Conservation (phyloP, 1,140 invertebrate genomes). For the Caerostris darwini region DNA sequence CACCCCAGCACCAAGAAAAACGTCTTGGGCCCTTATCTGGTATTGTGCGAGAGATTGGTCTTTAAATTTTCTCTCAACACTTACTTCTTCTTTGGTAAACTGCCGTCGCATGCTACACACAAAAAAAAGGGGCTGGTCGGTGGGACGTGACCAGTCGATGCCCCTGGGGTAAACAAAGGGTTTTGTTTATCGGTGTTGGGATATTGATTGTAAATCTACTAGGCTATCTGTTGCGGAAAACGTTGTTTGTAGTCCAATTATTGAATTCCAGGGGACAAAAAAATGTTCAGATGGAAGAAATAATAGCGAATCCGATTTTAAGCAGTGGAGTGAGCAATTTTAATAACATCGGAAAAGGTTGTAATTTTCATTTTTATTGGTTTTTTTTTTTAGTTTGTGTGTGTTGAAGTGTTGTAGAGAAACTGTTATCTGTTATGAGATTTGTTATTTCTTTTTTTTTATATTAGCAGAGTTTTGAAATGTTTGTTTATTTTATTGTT, state of each 20-base stretch:
- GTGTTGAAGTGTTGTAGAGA: too few relatives aligned
- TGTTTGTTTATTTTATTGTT: too few relatives aligned
- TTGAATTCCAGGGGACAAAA: slow-evolving; percentile 10
- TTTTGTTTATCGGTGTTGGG: slow-evolving; percentile 12
- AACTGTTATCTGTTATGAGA: too few relatives aligned
- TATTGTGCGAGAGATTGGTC: slow-evolving; percentile 3
- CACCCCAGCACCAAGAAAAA: background rate
- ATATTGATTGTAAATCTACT: slow-evolving; percentile 40
- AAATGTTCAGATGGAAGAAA: background rate
- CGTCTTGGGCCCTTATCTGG: background rate
- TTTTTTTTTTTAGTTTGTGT: too few relatives aligned
- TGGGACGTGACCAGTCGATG: background rate
- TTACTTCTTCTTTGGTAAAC: background rate
- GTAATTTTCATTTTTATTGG: too few relatives aligned
- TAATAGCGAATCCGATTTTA: background rate
- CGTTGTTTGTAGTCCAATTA: slow-evolving; percentile 2
- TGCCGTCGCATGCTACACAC: background rate
- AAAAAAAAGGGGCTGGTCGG: background rate
- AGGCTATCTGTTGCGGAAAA: background rate
- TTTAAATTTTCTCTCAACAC: slow-evolving; percentile 41
- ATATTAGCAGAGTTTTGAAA: too few relatives aligned
- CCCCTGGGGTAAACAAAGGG: slow-evolving; percentile 34
- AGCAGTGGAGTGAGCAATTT: background rate
- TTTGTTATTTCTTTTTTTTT: too few relatives aligned
- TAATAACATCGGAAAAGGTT: background rate